Percentiles rank a stretch among this genome's conserved stretches.
Evolutionary conservation across 2,888 invertebrate genomes (phyloP).

Genomic region (Pherbina coryleti): DNA sequence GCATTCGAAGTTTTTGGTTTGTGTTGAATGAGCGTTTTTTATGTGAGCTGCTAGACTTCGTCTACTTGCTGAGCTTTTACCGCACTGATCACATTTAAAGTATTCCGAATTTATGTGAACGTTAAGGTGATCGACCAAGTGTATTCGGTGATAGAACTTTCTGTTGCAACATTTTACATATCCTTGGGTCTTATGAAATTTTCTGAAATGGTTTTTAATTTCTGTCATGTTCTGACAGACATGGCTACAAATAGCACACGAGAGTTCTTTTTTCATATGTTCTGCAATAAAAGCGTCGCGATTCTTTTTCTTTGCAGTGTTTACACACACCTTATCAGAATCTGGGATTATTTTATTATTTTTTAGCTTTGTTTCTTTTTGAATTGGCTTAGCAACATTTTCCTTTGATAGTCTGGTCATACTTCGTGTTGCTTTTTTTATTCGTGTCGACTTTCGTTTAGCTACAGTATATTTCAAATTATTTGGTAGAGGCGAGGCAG

Average conservation of each 20-base stretch:
- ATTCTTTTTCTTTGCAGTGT: slow-evolving; percentile 38
- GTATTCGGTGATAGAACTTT: slow-evolving; percentile 50
- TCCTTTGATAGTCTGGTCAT: background rate
- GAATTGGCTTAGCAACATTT: background rate
- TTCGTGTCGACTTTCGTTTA: background rate
- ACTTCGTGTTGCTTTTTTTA: background rate
- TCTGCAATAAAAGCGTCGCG: slow-evolving; percentile 50
- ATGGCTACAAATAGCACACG: slow-evolving; percentile 48
- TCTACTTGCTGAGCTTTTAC: slow-evolving; percentile 45
- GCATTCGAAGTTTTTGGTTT: slow-evolving; percentile 46
- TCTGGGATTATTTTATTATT: slow-evolving; percentile 31
- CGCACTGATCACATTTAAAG: slow-evolving; percentile 51
- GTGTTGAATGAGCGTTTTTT: slow-evolving; percentile 43
- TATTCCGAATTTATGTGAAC: slow-evolving; percentile 52
- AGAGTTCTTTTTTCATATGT: slow-evolving; percentile 47
- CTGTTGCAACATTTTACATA: slow-evolving; percentile 52
- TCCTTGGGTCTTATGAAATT: slow-evolving; percentile 45
- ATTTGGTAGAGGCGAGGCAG: background rate
- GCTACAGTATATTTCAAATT: background rate
- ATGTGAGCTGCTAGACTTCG: slow-evolving; percentile 48
- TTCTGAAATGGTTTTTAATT: slow-evolving; percentile 48
- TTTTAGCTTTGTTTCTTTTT: slow-evolving; percentile 34
- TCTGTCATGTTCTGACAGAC: slow-evolving; percentile 43
- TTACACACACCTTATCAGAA: slow-evolving; percentile 4
- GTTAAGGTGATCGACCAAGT: slow-evolving; percentile 52